phyloP scores from a whole-genome alignment of 2,113 vertebrate species.

The Eptatretus burgeri region DNA sequence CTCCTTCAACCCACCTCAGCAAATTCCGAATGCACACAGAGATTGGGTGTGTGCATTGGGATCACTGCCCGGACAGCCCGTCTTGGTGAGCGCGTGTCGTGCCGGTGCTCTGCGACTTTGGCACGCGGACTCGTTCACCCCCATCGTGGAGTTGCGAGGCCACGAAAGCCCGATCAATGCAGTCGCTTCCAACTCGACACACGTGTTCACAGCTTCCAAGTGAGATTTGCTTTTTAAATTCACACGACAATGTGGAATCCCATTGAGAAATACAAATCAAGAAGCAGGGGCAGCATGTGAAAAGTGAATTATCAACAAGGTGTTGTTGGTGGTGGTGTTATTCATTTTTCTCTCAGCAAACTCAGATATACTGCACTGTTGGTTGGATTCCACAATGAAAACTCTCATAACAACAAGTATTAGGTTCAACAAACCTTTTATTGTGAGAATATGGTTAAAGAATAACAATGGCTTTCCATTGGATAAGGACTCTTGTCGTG shows the following conservation, averaged over 20 bases:
- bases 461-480: too few relatives aligned
- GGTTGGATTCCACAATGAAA: background rate
- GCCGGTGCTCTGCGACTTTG: conserved; percentile 61
- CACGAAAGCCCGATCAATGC: conserved; percentile 71
- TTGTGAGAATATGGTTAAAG: too few relatives aligned
- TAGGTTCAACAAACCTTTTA: too few relatives aligned
- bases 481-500: too few relatives aligned
- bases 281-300: too few relatives aligned
- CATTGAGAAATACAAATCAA: background rate
- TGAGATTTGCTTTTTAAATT: conserved; percentile 18
- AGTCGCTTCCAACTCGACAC: conserved; percentile 50
- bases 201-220: conserved; percentile 74
- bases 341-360: background rate
- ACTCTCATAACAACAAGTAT: background rate
- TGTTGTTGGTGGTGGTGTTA: background rate
- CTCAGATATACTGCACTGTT: background rate
- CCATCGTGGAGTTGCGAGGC: conserved; percentile 39
- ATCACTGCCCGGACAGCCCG: conserved; percentile 24
- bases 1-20: conserved; percentile 16
- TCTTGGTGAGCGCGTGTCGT: conserved; percentile 52
- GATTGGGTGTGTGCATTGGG: conserved; percentile 64
- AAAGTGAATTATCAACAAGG: background rate
- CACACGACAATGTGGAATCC: background rate
- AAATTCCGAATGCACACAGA: conserved; percentile 46
- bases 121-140: conserved; percentile 34